Conservation (phyloP, 2,888 invertebrate species). For the Tenodera sinensis region DNA sequence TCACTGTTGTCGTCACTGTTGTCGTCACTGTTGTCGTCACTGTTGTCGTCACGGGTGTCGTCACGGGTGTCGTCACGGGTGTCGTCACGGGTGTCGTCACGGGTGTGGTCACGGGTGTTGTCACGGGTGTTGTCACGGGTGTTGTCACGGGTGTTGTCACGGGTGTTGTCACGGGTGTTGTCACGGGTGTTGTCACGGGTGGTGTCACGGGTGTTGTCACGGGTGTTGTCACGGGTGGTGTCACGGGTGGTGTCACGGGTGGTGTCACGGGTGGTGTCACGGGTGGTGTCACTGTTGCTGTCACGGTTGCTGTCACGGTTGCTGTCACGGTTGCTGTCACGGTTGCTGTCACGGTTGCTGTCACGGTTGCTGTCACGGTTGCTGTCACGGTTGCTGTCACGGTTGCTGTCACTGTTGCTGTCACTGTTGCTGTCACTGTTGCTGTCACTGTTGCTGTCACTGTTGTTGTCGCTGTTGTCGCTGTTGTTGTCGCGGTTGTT, state of each 20-base stretch:
- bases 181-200: no score
- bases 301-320: conserved; percentile 3
- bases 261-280: no score
- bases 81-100: no score
- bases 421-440: background rate
- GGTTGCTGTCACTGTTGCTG: background rate
- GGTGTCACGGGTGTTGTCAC: no score
- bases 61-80: no score
- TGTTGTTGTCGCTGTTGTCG: background rate
- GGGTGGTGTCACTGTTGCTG: background rate
- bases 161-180: no score
- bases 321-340: conserved; percentile 7
- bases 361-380: background rate
- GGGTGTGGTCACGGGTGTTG: no score
- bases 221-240: no score
- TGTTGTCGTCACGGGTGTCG: background rate
- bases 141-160: no score
- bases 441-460: background rate
- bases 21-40: background rate
- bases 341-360: background rate
- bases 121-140: no score
- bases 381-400: background rate
- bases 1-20: background rate
- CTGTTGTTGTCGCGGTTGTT: no score
- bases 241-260: no score